Conservation (phyloP, 2,888 invertebrate genomes). For the Lasioglossum leucozonium region DNA sequence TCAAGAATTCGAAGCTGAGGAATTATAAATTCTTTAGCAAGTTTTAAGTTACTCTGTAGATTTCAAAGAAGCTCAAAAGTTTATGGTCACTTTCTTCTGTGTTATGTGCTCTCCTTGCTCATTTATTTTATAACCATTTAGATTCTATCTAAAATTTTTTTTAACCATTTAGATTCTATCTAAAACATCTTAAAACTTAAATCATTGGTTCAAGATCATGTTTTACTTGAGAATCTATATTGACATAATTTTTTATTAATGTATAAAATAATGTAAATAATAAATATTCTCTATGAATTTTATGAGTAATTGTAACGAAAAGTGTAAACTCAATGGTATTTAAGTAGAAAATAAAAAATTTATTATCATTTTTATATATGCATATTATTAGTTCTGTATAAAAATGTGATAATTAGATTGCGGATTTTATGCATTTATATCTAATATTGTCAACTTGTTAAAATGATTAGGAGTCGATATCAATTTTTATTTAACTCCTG, state of each 20-base stretch:
- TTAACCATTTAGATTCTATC: neutral
- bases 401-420: too few relatives aligned
- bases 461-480: too few relatives aligned
- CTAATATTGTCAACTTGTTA: too few relatives aligned
- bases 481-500: too few relatives aligned
- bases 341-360: neutral
- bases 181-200: neutral
- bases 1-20: neutral
- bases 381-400: neutral
- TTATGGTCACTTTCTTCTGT: neutral
- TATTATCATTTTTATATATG: neutral
- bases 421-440: too few relatives aligned
- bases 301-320: neutral
- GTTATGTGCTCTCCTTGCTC: neutral
- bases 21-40: neutral
- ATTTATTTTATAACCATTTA: slow-evolving; percentile 5
- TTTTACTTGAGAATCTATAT: neutral
- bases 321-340: neutral
- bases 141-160: neutral
- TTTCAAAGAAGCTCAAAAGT: neutral
- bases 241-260: slow-evolving; percentile 2
- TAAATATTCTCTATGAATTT: slow-evolving; percentile 1
- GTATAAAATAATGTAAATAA: slow-evolving; percentile 13
- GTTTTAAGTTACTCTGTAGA: neutral
- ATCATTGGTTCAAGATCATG: neutral